Conservation (phyloP, 2,113 vertebrate genomes). For the Channa maculata region DNA sequence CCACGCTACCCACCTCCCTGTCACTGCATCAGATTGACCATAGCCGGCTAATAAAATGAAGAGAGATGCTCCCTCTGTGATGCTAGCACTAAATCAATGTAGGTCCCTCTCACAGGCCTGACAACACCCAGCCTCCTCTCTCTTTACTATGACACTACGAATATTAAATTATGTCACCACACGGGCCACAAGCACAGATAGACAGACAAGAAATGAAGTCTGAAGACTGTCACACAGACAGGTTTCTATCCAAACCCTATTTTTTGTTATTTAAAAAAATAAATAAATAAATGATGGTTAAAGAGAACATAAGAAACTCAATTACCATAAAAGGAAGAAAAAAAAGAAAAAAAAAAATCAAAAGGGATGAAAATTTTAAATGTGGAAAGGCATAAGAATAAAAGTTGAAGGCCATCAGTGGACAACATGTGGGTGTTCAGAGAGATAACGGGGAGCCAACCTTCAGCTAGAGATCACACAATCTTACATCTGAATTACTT, state of each 20-base stretch:
- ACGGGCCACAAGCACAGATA: conserved; percentile 43
- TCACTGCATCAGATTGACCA: conserved; percentile 70
- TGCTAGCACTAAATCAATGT: conserved; percentile 75
- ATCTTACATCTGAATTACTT: conserved; percentile 43
- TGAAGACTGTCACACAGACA: conserved; percentile 2
- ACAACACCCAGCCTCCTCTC: conserved; percentile 72
- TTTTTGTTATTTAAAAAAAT: conserved; percentile 25
- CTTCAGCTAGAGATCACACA: conserved; percentile 56
- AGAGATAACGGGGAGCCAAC: conserved; percentile 52
- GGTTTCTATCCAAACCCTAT: conserved; percentile 44
- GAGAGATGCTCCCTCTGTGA: conserved; percentile 72
- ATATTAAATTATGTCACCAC: conserved; percentile 78
- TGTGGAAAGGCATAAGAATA: not conserved
- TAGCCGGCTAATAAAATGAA: conserved; percentile 76
- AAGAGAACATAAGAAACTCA: conserved; percentile 12
- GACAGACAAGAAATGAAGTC: conserved; percentile 22
- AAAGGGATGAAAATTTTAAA: conserved; percentile 22
- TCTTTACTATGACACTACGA: conserved; percentile 74
- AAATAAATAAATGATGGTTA: conserved; percentile 10
- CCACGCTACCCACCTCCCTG: conserved; percentile 62
- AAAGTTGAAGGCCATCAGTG: conserved; percentile 2
- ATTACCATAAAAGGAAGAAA: conserved; percentile 36
- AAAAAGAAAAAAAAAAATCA: not conserved
- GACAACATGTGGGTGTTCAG: conserved; percentile 15
- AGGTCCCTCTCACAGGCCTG: conserved; percentile 55